A percentile compares a stretch with the other conserved stretches of the same genome.
Evolutionary conservation across 2,888 invertebrate species (phyloP).

Genomic region (Scaptomyza polygonia): DNA sequence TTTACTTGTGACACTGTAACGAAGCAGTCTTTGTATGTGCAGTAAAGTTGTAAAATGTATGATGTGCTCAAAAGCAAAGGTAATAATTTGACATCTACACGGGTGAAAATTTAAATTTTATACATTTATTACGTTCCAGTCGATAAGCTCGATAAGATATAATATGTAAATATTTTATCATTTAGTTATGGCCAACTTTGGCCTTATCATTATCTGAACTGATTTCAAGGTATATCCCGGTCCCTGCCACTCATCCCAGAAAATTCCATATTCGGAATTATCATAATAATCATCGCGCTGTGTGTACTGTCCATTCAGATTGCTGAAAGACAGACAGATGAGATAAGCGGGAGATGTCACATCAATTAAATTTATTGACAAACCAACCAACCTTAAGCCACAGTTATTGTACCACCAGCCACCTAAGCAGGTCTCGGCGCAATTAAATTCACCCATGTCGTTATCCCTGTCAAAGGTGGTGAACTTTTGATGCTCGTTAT

Average conservation of each 20-base stretch:
- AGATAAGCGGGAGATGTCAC: conserved; percentile 10
- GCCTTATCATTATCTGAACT: conserved; percentile 51
- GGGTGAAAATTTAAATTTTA: too few species aligned
- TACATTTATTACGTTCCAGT: not conserved
- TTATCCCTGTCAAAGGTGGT: conserved; percentile 88
- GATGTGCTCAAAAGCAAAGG: not conserved
- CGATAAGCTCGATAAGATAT: not conserved
- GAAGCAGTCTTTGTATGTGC: conserved; percentile 2
- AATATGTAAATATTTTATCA: not conserved
- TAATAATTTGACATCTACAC: conserved; percentile 19
- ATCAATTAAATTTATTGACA: conserved; percentile 14
- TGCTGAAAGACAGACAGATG: conserved; percentile 21
- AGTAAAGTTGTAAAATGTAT: not conserved
- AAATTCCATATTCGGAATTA: conserved; percentile 47
- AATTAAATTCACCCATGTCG: conserved; percentile 88
- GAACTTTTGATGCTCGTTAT: conserved; percentile 89
- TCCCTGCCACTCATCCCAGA: conserved; percentile 55
- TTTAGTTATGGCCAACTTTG: conserved; percentile 23
- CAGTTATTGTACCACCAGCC: conserved; percentile 91
- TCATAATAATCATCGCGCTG: conserved; percentile 42
- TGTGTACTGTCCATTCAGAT: conserved; percentile 50
- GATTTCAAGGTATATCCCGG: conserved; percentile 43
- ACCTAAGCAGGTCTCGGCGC: conserved; percentile 88
- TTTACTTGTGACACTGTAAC: conserved; percentile 3
- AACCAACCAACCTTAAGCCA: conserved; percentile 86